Percentiles rank a stretch among this genome's conserved stretches.
These are phyloP conservation scores for Marcusenius ussheri DNA, from an alignment of 2,113 vertebrate species.

Conservation along the genomic window DNA sequence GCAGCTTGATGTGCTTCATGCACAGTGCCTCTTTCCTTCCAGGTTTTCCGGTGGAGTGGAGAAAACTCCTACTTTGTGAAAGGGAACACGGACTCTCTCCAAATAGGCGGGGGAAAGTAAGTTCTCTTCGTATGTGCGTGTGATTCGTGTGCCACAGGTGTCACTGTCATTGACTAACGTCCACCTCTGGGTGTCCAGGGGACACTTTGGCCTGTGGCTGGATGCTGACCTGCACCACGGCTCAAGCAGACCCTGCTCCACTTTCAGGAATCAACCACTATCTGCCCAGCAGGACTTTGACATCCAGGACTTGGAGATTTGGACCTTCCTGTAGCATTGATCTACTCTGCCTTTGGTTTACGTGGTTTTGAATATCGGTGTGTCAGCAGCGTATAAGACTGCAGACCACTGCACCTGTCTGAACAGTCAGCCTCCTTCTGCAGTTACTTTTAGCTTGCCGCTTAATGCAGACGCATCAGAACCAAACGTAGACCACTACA, in stretches of 20 bases:
- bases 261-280: slow-evolving; percentile 91
- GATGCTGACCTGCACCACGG: slow-evolving; percentile 89
- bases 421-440: slow-evolving; percentile 30
- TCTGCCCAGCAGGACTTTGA: slow-evolving; percentile 90
- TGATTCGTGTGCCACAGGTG: background rate
- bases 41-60: slow-evolving; percentile 94
- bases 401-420: background rate
- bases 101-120: slow-evolving; percentile 94
- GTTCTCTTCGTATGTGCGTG: slow-evolving; percentile 28
- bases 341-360: background rate
- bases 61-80: slow-evolving; percentile 98
- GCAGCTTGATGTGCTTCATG: background rate
- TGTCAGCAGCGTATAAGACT: background rate
- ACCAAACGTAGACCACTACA: slow-evolving; percentile 19
- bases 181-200: slow-evolving; percentile 52
- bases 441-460: slow-evolving; percentile 50
- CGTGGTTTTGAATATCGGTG: background rate
- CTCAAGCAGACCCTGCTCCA: slow-evolving; percentile 83
- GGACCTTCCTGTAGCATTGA: slow-evolving; percentile 81
- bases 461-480: slow-evolving; percentile 6
- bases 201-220: slow-evolving; percentile 89
- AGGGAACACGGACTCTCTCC: slow-evolving; percentile 83
- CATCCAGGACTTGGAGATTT: slow-evolving; percentile 90
- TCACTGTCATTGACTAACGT: background rate
- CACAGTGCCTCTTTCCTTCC: slow-evolving; percentile 16